Percentiles rank a stretch among this genome's conserved stretches.
Conservation (phyloP, 2,888 invertebrate genomes). For the Eurytoma adleriae region DNA sequence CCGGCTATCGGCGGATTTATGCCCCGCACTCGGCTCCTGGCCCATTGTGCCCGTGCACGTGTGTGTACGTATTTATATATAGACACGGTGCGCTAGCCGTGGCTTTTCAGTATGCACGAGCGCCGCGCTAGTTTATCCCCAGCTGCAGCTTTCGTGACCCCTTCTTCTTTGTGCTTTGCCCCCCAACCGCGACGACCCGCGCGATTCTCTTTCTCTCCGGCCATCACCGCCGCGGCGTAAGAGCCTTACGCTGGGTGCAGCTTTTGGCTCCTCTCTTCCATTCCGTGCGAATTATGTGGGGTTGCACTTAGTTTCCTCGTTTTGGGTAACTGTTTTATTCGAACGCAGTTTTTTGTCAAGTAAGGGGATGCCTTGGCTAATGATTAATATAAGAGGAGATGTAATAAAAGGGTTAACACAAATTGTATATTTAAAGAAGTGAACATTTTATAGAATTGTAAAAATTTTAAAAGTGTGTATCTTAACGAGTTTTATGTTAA, state of each 20-base stretch:
- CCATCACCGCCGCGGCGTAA: not conserved
- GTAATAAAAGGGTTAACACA: no score
- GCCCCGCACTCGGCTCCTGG: slow-evolving; percentile 42
- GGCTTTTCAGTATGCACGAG: not conserved
- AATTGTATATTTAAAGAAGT: no score
- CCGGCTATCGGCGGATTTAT: slow-evolving; percentile 69
- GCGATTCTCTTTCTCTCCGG: not conserved
- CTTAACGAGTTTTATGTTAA: no score
- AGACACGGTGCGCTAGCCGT: not conserved
- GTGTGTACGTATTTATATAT: not conserved
- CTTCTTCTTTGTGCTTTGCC: slow-evolving; percentile 8
- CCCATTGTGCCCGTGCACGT: not conserved
- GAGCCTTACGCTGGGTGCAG: not conserved
- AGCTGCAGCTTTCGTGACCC: slow-evolving; percentile 6
- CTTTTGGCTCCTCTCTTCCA: not conserved
- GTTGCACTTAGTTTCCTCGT: no score
- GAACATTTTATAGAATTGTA: no score
- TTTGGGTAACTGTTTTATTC: no score
- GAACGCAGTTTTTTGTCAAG: no score
- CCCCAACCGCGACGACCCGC: not conserved
- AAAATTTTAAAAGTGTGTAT: no score
- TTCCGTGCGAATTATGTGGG: not conserved
- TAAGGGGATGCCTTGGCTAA: no score
- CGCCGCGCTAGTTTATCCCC: not conserved
- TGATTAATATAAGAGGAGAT: no score